Base-by-base conservation (phyloP, 2,113 vertebrate genomes). In the Mystacornis crossleyi region DNA sequence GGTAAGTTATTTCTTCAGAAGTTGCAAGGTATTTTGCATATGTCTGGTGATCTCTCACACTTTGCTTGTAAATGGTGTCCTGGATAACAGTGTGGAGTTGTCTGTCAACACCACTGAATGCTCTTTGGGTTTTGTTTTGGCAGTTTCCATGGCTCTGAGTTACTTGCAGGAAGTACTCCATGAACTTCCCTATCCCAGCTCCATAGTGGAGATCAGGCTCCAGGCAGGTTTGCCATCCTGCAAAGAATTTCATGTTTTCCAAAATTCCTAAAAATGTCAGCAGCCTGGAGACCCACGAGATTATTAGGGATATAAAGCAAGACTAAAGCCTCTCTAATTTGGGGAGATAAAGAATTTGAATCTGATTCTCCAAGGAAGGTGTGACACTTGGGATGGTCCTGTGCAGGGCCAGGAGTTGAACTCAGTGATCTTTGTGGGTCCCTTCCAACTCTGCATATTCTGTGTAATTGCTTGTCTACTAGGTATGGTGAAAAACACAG, bases 51-150 rank as follows among this genome's bases (percentile, higher is more conserved):
- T 91, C 12, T 73, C 61, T 78, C 3, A 0, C 5, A 7, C 40
- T 64, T 69, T 53, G 17, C 19, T 55, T 1, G 0, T 55, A 34
- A 71, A 21, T 0, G 1, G 7, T 18, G 16, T 47, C 29, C 65
- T 48, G 57, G 48, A 48, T 47, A 64, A 55, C 16, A 26, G 45
- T 24, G n/a, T 67, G 18, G 29, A 94, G 60, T 21, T 66, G 8
- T 64, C 47, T 84, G 58, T 91, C 74, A 86, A 58, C 71, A 74
- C 14, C 17, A 62, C 0, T 0, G 5, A 50, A 87, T 43, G 36
- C 12, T 38, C 71, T 55, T 58, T 43, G 7, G 14, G 8, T 84
- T 81, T 40, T 74, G 38, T 78, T 88, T 86, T 40, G 45, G 34
- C 9, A 65, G 23, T 83, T 93, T 87, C 53, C 29, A 26, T 60